phyloP scores from a whole-genome alignment of 2,888 invertebrate genomes.

The Watsonalla binaria region DNA sequence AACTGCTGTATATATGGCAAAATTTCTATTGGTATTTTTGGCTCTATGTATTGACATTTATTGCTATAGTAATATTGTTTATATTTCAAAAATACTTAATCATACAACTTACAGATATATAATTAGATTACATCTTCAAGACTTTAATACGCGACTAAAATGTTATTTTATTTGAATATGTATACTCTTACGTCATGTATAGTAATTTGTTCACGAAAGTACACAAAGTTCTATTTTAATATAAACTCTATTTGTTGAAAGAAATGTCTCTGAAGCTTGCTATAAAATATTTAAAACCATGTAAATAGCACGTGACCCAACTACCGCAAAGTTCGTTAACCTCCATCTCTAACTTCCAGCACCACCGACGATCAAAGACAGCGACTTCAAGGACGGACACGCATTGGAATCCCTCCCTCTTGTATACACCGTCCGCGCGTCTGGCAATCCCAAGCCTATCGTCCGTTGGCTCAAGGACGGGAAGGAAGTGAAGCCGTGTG shows the following conservation, averaged over 20 bases:
- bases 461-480: conserved; percentile 89
- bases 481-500: conserved; percentile 82
- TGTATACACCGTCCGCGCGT: conserved; percentile 87
- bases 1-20: conserved; percentile 66
- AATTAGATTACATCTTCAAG: too few species aligned
- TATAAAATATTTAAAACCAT: neutral
- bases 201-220: too few species aligned
- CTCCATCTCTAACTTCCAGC: conserved; percentile 59
- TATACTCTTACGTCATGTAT: too few species aligned
- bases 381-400: conserved; percentile 85
- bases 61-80: neutral
- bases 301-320: neutral
- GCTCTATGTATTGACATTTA: conserved; percentile 17
- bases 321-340: neutral
- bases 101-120: too few species aligned
- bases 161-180: too few species aligned
- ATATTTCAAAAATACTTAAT: neutral
- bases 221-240: too few species aligned
- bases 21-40: conserved; percentile 10
- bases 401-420: conserved; percentile 90
- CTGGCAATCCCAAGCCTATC: conserved; percentile 86
- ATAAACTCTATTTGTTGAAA: too few species aligned
- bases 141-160: too few species aligned
- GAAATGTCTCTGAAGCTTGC: too few species aligned
- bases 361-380: conserved; percentile 84